Base-by-base conservation (phyloP, 2,888 invertebrate species). In the Hydraecia micacea region DNA sequence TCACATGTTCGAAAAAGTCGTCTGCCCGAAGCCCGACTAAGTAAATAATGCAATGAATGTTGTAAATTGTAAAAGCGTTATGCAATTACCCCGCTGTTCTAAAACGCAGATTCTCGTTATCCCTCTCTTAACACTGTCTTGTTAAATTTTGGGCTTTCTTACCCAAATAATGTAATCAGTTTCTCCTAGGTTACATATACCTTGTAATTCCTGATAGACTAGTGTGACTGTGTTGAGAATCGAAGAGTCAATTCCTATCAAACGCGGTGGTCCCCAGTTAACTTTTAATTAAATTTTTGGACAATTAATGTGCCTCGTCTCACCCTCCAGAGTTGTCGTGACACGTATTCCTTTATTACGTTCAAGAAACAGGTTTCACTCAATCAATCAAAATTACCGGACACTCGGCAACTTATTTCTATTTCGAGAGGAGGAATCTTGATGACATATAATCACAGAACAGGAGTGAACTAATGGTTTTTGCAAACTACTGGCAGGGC, bases 351-450 rank as follows among this genome's bases (percentile, higher is more conserved):
- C 60, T 62, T 60, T 77, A 81, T 70, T 81, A 69, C 69, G 21
- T 21, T 32, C 55, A 58, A 67, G 67, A 67, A 82, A 76, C 86
- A n/a, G 76, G 87, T 86, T 87, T 67, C 5, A 42, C 71, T 76
- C 73, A 77, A 86, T 85, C 84, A 80, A 84, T 85, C 87, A 87
- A 87, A 80, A 80, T 81, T 78, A 78, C 78, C 80, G 75, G 85
- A 81, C 81, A 79, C 75, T 69, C 28, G 7, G 66, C 76, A 79
- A 85, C 80, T 88, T 82, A 78, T 80, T 78, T 87, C 86, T 88
- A 86, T 87, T 85, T 76, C n/a, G 42, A 87, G 84, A 68, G 32
- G 46, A 79, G 75, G 77, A 75, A 86, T 87, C 79, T 80, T 87
- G 80, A 83, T 83, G 77, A 81, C 71, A 70, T 70, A 55, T 80